Evolutionary conservation across 1,140 invertebrate genomes (phyloP).

Genomic region (Whitmania pigra): DNA sequence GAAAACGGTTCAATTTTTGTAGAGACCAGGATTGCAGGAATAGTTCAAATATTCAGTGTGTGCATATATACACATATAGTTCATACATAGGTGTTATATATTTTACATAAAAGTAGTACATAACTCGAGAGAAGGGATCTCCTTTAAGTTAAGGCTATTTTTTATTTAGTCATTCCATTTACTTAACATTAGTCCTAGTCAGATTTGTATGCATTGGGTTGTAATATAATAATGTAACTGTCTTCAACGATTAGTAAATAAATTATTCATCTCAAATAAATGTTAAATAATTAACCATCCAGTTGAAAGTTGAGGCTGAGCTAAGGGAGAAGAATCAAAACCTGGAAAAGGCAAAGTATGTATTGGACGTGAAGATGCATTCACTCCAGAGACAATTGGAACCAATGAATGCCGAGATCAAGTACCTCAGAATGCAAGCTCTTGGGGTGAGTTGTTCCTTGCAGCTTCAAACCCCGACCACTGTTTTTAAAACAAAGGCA

Average conservation of each 20-base stretch:
- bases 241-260: not conserved
- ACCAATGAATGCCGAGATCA: conserved; percentile 7
- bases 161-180: not conserved
- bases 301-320: conserved; percentile 9
- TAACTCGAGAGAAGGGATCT: no score
- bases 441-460: not conserved
- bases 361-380: conserved; percentile 10
- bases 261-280: not conserved
- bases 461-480: no score
- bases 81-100: no score
- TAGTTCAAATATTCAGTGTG: no score
- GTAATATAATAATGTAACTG: not conserved
- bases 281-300: not conserved
- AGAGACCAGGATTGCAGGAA: no score
- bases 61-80: no score
- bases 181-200: no score
- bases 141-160: no score
- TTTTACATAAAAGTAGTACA: no score
- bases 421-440: not conserved
- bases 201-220: not conserved
- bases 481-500: no score
- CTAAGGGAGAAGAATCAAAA: conserved; percentile 11
- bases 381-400: conserved; percentile 2
- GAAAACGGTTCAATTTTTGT: no score
- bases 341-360: conserved; percentile 9